Evolutionary conservation across 2,888 invertebrate genomes (phyloP).

Genomic region (Saturnia japonica): DNA sequence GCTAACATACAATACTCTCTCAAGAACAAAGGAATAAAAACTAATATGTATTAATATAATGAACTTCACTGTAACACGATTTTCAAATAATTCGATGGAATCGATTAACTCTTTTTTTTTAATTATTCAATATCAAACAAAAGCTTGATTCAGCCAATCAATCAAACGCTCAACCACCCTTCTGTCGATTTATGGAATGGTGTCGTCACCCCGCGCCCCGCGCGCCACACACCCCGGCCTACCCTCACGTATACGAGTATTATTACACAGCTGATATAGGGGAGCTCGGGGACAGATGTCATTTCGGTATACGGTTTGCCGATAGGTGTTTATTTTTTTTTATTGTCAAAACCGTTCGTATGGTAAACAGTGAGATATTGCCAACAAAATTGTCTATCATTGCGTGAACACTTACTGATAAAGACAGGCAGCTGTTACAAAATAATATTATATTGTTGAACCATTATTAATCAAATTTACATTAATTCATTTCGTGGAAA

Average conservation of each 20-base stretch:
- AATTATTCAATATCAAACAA: conserved; percentile 10
- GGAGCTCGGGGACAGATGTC: conserved; percentile 13
- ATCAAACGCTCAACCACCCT: neutral
- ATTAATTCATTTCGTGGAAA: no score
- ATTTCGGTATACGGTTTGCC: conserved; percentile 4
- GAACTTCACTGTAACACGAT: neutral
- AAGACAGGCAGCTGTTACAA: neutral
- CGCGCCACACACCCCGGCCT: neutral
- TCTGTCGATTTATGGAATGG: conserved; percentile 9
- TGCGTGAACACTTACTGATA: neutral
- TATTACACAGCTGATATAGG: conserved; percentile 10
- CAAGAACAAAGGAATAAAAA: no score
- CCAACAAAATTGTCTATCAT: neutral
- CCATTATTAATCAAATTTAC: no score
- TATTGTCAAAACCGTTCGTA: conserved; percentile 1
- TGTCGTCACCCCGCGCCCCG: neutral
- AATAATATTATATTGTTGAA: no score
- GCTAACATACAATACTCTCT: no score
- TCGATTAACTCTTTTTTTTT: conserved; percentile 13
- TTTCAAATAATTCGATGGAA: neutral
- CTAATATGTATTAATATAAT: no score
- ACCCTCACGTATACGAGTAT: conserved; percentile 2
- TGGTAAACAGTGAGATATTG: neutral
- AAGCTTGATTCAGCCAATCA: conserved; percentile 8
- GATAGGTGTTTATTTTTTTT: conserved; percentile 14